A percentile compares a stretch with the other conserved stretches of the same genome.
Evolutionary conservation across 2,888 invertebrate genomes (phyloP).

Genomic region (Philonicus albiceps): DNA sequence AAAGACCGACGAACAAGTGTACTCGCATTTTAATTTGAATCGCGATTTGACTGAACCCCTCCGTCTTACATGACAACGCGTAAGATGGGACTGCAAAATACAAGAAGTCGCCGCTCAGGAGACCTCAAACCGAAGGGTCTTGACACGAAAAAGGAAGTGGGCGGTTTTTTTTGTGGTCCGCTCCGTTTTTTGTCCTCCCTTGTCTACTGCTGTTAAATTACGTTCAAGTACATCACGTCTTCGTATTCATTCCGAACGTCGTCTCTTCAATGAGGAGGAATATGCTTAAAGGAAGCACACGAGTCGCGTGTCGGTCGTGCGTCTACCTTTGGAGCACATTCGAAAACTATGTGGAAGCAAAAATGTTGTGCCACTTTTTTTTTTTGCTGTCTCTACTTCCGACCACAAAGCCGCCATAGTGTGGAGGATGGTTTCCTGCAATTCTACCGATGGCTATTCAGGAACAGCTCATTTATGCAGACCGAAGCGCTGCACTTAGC

Average conservation of each 20-base stretch:
- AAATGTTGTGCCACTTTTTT: neutral
- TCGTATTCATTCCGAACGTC: neutral
- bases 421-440: constrained; percentile 32
- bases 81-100: neutral
- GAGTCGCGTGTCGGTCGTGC: constrained; percentile 48
- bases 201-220: constrained; percentile 29
- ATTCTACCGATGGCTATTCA: neutral
- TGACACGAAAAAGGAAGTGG: constrained; percentile 45
- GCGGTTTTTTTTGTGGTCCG: constrained; percentile 44
- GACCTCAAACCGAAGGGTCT: constrained; percentile 15
- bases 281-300: constrained; percentile 11
- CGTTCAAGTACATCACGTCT: constrained; percentile 10
- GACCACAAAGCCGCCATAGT: constrained; percentile 29
- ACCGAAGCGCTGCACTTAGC: constrained; percentile 11
- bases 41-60: constrained; percentile 10
- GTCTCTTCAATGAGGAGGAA: neutral
- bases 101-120: neutral
- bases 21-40: constrained; percentile 23
- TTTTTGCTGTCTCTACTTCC: neutral
- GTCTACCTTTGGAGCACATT: constrained; percentile 28
- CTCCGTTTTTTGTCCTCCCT: constrained; percentile 40
- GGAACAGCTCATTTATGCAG: constrained; percentile 33
- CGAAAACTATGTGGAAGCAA: neutral
- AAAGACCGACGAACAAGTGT: constrained; percentile 26
- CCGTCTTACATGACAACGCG: neutral